Percentiles rank a stretch among this genome's conserved stretches.
These are phyloP conservation scores for Pteropus alecto DNA, from an alignment of 2,113 vertebrate species.

Conservation along the genomic window DNA sequence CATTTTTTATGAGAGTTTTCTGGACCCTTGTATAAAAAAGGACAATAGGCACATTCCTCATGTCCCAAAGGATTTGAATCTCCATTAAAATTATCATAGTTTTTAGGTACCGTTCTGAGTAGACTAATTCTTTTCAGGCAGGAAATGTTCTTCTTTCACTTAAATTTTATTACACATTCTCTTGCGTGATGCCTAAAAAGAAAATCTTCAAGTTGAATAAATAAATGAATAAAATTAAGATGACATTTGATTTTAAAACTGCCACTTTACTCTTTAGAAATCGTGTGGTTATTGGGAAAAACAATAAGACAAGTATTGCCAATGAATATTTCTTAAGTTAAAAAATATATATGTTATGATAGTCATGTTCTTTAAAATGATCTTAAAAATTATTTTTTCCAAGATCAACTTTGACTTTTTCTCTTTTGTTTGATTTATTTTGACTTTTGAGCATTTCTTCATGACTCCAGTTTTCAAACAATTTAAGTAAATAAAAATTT, in stretches of 20 bases:
- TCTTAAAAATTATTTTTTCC: not conserved
- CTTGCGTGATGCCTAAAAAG: not conserved
- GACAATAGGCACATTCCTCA: not conserved
- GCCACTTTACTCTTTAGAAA: not conserved
- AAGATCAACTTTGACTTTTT: not conserved
- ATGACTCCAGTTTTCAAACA: not conserved
- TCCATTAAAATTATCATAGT: not conserved
- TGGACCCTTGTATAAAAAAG: not conserved
- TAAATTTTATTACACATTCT: not conserved
- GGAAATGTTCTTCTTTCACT: not conserved
- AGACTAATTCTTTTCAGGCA: not conserved
- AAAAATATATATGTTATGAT: not conserved
- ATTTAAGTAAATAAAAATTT: slow-evolving; percentile 11
- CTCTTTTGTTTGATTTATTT: not conserved
- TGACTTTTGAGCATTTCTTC: not conserved
- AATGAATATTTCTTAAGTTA: not conserved
- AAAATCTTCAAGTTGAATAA: not conserved
- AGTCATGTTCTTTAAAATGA: not conserved
- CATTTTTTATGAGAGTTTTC: not conserved
- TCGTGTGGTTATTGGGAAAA: not conserved
- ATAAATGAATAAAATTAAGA: not conserved
- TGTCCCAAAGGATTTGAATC: not conserved
- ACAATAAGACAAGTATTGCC: not conserved
- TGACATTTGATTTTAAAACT: not conserved
- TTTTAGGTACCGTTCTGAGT: not conserved